Base-by-base conservation (phyloP, 2,113 vertebrate species). In the Peromyscus leucopus region DNA sequence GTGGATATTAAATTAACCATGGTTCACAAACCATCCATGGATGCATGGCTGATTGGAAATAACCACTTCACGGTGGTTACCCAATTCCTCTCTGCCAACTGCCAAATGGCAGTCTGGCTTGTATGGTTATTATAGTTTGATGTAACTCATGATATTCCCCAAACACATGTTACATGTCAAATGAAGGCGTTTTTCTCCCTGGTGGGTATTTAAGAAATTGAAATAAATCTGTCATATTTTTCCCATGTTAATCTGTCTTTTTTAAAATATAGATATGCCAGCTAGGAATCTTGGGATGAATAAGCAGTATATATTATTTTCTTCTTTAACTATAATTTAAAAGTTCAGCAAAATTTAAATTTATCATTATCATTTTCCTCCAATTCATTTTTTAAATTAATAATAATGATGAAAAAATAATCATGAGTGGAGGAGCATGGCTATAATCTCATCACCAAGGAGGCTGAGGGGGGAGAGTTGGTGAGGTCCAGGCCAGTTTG, bases 1-100 rank as follows among this genome's bases (percentile, higher is more conserved):
- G 98, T 97, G 97, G 95, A 97, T 98, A 97, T 98, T 97, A 97
- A 98, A 99, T 99, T 99, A 99, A 97, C 98, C 97, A 98, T 98
- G 98, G 98, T 98, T 99, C 98, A 98, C 96, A 98, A 98, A 94
- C 97, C 97, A 97, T 98, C 97, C 98, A 94, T 98, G 94, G 95
- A 96, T 98, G 76, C 89, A 71, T 87, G 93, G 95, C 97, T 98
- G 97, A 97, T 98, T 97, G 95, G 92, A 98, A 98, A 98, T 97
- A 98, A 97, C 96, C 78, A 76, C 90, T 92, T 98, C 96, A 89
- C 93, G 85, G 93, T 97, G 74, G 86, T 97, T 97, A 95, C 82
- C 95, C 24, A 2, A 93, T 95, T 97, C 71, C 72, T 94, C 96
- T 93, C 83, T 96, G 95, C 96, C 95, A 98, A 97, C 91, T 96